A percentile compares a stretch with the other conserved stretches of the same genome.
Conservation (phyloP, 2,113 vertebrate species). For the Rhea americana region DNA sequence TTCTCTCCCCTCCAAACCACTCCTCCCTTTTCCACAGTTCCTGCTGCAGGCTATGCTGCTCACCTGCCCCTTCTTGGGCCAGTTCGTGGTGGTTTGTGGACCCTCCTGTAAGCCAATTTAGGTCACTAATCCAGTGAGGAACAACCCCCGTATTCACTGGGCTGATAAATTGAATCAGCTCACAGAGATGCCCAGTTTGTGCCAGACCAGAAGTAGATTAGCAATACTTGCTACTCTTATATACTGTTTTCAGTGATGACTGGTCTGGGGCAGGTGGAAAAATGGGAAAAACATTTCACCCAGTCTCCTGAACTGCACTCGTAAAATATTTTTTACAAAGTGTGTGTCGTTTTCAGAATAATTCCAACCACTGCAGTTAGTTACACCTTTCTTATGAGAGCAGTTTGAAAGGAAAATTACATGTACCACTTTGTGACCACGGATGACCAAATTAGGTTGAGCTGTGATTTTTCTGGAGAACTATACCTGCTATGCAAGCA, state of each 20-base stretch:
- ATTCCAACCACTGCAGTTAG: background rate
- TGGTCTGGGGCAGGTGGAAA: background rate
- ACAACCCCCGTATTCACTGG: background rate
- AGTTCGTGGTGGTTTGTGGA: background rate
- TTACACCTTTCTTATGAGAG: background rate
- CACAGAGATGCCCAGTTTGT: background rate
- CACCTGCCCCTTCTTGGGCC: background rate
- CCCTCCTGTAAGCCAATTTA: background rate
- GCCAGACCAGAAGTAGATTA: background rate
- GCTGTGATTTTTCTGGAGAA: background rate
- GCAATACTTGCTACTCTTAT: background rate
- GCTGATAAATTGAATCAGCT: background rate
- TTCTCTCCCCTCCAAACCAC: background rate
- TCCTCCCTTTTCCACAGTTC: background rate
- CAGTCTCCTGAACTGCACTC: background rate
- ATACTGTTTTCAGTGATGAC: background rate
- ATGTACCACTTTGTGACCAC: fast-evolving
- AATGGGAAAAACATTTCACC: background rate
- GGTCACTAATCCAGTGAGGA: background rate
- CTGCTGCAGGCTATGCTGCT: background rate
- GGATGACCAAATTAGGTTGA: background rate
- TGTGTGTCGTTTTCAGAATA: fast-evolving
- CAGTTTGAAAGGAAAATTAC: background rate
- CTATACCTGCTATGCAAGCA: background rate
- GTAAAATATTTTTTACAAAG: background rate